Base-by-base conservation (phyloP, 2,113 vertebrate species). In the Cyprinodon variegatus region DNA sequence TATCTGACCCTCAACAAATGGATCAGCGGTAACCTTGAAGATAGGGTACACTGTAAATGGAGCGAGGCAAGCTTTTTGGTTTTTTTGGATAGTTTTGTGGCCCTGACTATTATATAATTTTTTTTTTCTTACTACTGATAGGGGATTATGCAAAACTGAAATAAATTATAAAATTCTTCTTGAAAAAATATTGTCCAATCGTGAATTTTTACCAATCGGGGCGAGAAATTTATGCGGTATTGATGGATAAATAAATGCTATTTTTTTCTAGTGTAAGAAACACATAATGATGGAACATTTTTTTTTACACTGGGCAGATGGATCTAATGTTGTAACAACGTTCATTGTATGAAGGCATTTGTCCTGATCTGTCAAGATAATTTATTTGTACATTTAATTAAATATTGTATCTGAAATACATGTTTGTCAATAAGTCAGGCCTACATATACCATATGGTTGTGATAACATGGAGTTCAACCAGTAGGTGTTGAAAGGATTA, bases 1-100 rank as follows among this genome's bases (percentile, higher is more conserved):
- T 92, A 93, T 92, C 88, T 90, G 87, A 88, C 68, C 82, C 3
- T 73, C 90, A 92, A 89, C 79, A 92, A 92, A 92, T 87, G 87
- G 81, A 75, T 82, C 43, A 14, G 75, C 77, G 86, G 78, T 92
- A 90, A 94, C 92, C 92, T 93, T 94, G 91, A 92, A 83, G 86
- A 76, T 45, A 61, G 69, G 72, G 41, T 70, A 76, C 84, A 70
- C 76, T 79, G 72, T 65, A 57, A 14, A 53, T 69, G 41, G 70
- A 53, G 65, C 43, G 72, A 61, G 78, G 68, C 77, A 45, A 37
- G 70, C 70, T 15, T 9, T 11, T 0, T 5, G 60, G 22, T 74
- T 62, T 71, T 76, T 61, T 53, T 75, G 61, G 74, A 48, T 66
- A 70, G 0, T 79, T 76, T 78, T 79, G 64, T 40, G 65, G 66